These are phyloP conservation scores for Brachyhypopomus gauderio DNA, from an alignment of 2,113 vertebrate species.

Conservation along the genomic window DNA sequence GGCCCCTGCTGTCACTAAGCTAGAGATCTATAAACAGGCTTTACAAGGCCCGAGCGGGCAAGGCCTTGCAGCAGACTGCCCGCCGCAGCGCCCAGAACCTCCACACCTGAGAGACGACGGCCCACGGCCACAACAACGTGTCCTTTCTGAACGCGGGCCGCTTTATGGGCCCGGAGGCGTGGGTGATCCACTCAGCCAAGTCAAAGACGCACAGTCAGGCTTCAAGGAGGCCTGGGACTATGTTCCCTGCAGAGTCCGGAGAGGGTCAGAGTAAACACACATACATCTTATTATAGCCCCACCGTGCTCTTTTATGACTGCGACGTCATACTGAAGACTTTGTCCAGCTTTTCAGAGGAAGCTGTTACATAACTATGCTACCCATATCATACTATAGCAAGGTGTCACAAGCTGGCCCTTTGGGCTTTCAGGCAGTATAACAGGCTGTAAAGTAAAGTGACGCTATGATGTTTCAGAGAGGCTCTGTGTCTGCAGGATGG, in stretches of 20 bases:
- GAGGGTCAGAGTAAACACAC: slow-evolving; percentile 38
- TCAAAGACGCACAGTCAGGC: slow-evolving; percentile 37
- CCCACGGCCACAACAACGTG: slow-evolving; percentile 41
- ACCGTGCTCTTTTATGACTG: slow-evolving; percentile 28
- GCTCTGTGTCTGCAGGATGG: too few species aligned
- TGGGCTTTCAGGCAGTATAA: slow-evolving; percentile 2
- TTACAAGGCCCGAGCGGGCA: slow-evolving; percentile 52
- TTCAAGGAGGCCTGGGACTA: slow-evolving; percentile 32
- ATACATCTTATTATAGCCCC: slow-evolving; percentile 22
- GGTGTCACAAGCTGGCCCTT: slow-evolving; percentile 15
- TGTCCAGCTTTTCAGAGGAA: slow-evolving; percentile 25
- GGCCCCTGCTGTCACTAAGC: slow-evolving; percentile 36
- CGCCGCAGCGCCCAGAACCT: slow-evolving; percentile 17
- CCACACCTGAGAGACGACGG: slow-evolving; percentile 49
- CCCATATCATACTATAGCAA: not conserved
- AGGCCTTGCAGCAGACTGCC: not conserved
- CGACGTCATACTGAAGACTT: slow-evolving; percentile 33
- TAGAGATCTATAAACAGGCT: slow-evolving; percentile 60
- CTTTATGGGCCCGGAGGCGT: slow-evolving; percentile 50
- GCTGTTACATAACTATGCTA: not conserved
- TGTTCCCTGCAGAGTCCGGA: slow-evolving; percentile 21
- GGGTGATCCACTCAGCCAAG: slow-evolving; percentile 47
- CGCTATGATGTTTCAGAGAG: too few species aligned
- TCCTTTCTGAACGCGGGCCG: slow-evolving; percentile 50
- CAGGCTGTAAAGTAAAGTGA: not conserved